Evolutionary conservation across 2,113 vertebrate genomes (phyloP).

Genomic region (Pseudorectes ferrugineus): DNA sequence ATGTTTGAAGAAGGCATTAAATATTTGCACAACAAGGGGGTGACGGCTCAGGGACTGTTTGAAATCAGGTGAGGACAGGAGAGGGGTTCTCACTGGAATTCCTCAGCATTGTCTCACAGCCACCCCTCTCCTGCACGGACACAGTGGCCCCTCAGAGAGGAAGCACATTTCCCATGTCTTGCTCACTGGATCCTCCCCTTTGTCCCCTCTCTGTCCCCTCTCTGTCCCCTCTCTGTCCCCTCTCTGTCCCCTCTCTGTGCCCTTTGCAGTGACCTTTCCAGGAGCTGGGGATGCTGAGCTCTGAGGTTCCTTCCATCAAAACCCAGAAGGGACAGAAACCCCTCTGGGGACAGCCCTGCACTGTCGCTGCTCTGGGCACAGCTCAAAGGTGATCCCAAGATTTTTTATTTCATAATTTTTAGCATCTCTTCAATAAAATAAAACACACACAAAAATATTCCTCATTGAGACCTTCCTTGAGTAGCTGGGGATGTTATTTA

Average conservation of each 20-base stretch:
- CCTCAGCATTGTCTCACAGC: neutral
- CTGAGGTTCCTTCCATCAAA: fast-evolving
- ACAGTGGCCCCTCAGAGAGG: neutral
- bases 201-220: neutral
- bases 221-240: neutral
- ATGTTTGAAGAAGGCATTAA: conserved; percentile 31
- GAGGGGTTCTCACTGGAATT: neutral
- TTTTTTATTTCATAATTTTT: neutral
- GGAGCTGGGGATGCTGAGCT: neutral
- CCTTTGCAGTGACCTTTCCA: neutral
- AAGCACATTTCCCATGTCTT: neutral
- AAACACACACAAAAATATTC: neutral
- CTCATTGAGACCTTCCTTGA: neutral
- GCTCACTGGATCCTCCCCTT: neutral
- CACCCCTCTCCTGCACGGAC: neutral
- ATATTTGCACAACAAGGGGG: neutral
- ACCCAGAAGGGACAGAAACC: neutral
- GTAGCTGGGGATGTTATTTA: neutral
- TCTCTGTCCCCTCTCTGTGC: neutral
- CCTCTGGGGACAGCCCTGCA: neutral
- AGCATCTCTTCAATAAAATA: neutral
- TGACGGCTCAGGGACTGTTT: neutral
- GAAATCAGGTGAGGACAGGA: neutral
- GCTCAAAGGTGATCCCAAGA: neutral
- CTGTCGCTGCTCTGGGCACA: neutral